These are phyloP conservation scores for Dendrocincla fuliginosa DNA, from an alignment of 2,797 vertebrate genomes.

Conservation along the genomic window DNA sequence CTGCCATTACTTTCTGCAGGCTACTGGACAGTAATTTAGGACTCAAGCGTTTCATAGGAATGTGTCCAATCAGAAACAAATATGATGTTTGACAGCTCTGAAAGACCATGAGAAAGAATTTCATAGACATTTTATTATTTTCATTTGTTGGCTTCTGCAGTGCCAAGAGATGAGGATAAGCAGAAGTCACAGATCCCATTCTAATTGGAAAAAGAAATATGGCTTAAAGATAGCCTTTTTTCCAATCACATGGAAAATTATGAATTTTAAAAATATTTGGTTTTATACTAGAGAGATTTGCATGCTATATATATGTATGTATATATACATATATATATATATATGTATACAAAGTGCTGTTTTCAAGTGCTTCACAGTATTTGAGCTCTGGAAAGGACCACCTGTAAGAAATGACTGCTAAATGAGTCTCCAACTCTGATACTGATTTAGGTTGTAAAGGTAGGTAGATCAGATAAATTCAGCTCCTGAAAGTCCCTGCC, in stretches of 20 bases:
- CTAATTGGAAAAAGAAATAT: not conserved
- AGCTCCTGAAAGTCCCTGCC: not conserved
- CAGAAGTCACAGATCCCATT: not conserved
- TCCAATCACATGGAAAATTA: not conserved
- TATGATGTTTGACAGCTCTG: not conserved
- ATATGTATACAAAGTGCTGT: not conserved
- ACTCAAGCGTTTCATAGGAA: not conserved
- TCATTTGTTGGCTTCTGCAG: not conserved
- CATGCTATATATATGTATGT: not conserved
- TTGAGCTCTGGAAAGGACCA: not conserved
- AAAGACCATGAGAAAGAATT: not conserved
- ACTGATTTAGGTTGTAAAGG: not conserved
- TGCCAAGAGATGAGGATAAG: not conserved
- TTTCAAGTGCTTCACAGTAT: not conserved
- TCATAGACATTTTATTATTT: not conserved
- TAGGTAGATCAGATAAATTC: not conserved
- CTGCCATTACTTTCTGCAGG: not conserved
- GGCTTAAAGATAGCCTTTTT: not conserved
- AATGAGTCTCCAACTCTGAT: not conserved
- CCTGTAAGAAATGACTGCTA: not conserved
- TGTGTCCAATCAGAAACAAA: not conserved
- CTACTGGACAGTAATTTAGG: not conserved
- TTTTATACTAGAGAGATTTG: not conserved
- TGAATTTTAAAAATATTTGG: not conserved
- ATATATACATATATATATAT: not conserved